These are phyloP conservation scores for Sinocyclocheilus maitianheensis DNA, from an alignment of 2,113 vertebrate genomes.

Conservation along the genomic window DNA sequence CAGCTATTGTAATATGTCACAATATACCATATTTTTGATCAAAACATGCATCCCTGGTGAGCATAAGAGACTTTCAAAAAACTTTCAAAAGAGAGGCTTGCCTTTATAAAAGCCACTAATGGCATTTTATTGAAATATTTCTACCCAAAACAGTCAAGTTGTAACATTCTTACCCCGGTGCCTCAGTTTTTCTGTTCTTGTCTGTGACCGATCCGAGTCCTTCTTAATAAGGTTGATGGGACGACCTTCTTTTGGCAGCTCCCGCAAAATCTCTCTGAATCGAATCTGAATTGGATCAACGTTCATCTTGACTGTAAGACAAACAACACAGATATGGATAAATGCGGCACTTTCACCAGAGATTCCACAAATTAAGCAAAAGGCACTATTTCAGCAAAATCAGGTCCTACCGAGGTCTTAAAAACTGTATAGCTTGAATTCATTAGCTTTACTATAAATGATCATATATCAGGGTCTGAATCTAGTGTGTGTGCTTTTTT, in stretches of 20 bases:
- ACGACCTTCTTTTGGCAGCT: conserved; percentile 80
- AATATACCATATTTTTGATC: background rate
- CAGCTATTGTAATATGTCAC: too few species aligned
- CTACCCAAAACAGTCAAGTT: background rate
- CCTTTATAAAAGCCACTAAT: background rate
- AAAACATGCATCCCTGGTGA: background rate
- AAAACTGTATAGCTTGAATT: conserved; percentile 4
- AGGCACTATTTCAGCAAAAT: background rate
- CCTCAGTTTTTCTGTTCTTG: conserved; percentile 74
- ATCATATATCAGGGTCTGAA: background rate
- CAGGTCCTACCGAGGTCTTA: background rate
- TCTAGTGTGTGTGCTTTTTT: background rate
- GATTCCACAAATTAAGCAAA: background rate
- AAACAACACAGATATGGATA: background rate
- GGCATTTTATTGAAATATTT: background rate
- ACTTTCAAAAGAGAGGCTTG: background rate
- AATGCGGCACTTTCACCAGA: background rate
- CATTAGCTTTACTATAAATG: background rate
- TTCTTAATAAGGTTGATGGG: conserved; percentile 72
- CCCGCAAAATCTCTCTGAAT: conserved; percentile 84
- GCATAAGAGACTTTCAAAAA: too few species aligned
- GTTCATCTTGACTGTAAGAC: conserved; percentile 76
- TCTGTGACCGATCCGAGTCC: conserved; percentile 78
- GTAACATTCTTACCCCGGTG: conserved; percentile 23
- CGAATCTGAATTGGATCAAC: conserved; percentile 77